Conservation (phyloP, 2,888 invertebrate species). For the Oligia strigilis region DNA sequence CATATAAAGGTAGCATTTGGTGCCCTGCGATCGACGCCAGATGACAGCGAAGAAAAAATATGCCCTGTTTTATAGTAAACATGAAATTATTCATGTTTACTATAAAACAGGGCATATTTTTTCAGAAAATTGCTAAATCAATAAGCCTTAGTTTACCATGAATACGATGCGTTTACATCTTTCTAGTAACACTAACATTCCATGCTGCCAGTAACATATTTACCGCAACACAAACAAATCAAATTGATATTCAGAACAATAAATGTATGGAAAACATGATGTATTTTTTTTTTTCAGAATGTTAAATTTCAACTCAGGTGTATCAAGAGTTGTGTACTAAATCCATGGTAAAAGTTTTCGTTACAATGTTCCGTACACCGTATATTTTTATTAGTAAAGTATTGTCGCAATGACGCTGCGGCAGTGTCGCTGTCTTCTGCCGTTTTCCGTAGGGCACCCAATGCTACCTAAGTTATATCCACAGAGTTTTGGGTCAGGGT, state of each 20-base stretch:
- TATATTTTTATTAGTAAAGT: background rate
- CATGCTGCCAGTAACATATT: background rate
- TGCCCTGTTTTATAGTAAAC: background rate
- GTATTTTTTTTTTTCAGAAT: too few species aligned
- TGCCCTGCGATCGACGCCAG: background rate
- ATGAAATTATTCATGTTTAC: too few species aligned
- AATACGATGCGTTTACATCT: background rate
- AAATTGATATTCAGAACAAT: background rate
- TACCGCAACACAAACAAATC: background rate
- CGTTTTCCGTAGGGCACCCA: background rate
- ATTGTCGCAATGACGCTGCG: background rate
- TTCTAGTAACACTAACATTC: background rate
- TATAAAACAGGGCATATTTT: too few species aligned
- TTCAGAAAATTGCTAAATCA: too few species aligned
- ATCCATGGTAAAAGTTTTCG: background rate
- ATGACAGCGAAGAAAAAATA: background rate
- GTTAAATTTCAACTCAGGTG: too few species aligned
- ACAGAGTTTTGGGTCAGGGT: slow-evolving; percentile 7
- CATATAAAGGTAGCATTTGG: background rate
- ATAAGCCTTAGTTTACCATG: background rate
- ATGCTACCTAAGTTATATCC: background rate
- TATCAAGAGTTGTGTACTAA: too few species aligned
- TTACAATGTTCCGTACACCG: background rate
- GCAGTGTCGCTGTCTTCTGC: background rate
- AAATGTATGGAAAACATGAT: background rate